phyloP scores from a whole-genome alignment of 1,140 invertebrate species.

The Drosophila triauraria region DNA sequence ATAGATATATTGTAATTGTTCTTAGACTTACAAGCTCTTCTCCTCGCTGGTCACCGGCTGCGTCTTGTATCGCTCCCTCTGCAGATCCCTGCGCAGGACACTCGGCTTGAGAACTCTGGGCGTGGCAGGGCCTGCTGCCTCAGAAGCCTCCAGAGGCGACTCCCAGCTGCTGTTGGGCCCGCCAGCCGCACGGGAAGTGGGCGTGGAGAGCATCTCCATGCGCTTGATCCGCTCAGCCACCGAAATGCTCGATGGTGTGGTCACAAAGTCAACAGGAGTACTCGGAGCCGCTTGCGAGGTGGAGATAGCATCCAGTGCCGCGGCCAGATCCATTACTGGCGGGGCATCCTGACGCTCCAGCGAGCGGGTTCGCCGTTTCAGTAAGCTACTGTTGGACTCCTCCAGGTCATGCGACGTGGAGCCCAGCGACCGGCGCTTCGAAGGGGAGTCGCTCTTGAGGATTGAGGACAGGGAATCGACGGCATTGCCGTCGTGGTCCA shows the following conservation, averaged over 20 bases:
- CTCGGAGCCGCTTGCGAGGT: constrained; percentile 50
- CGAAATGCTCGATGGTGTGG: constrained; percentile 62
- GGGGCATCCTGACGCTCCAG: constrained; percentile 71
- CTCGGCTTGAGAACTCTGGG: constrained; percentile 84
- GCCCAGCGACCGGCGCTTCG: constrained; percentile 74
- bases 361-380: constrained; percentile 81
- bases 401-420: constrained; percentile 16
- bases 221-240: constrained; percentile 82
- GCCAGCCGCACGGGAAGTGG: constrained; percentile 27
- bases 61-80: constrained; percentile 87
- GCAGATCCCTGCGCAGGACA: constrained; percentile 85
- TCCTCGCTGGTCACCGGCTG: constrained; percentile 89
- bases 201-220: constrained; percentile 78
- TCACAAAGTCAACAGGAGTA: constrained; percentile 57
- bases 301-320: constrained; percentile 72
- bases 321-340: constrained; percentile 67
- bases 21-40: constrained; percentile 75
- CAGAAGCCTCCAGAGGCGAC: constrained; percentile 56
- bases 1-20: background rate
- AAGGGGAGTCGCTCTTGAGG: constrained; percentile 77
- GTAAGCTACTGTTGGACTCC: constrained; percentile 22
- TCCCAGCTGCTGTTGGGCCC: constrained; percentile 71
- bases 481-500: constrained; percentile 35
- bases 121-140: constrained; percentile 10
- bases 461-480: constrained; percentile 61